A percentile compares a stretch with the other conserved stretches of the same genome.
These are phyloP conservation scores for Pomacea maculata DNA, from an alignment of 1,140 invertebrate species.

Conservation along the genomic window DNA sequence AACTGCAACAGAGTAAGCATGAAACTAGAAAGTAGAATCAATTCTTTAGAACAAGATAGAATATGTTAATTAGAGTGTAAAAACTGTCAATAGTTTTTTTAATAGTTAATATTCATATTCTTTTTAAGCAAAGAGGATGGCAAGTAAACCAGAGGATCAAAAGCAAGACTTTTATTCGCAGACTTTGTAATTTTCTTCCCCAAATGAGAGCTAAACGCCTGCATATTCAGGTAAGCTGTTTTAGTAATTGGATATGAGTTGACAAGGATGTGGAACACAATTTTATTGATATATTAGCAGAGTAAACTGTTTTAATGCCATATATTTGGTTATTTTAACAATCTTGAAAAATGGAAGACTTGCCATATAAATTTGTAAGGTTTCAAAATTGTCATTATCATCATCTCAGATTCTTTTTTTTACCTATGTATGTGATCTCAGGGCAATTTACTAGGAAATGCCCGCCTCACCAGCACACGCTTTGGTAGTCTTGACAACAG, in stretches of 20 bases:
- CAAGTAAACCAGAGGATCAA: conserved; percentile 7
- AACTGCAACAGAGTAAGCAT: not conserved
- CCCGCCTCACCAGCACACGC: conserved; percentile 15
- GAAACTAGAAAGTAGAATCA: too few species aligned
- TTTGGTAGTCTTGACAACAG: conserved; percentile 22
- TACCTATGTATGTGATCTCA: not conserved
- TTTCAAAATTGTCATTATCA: too few species aligned
- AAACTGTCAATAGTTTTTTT: not conserved
- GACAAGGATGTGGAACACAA: too few species aligned
- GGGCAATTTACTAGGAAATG: conserved; percentile 16
- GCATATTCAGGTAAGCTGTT: conserved; percentile 12
- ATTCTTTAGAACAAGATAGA: too few species aligned
- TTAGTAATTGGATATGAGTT: not conserved
- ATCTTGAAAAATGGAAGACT: too few species aligned
- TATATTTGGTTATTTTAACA: too few species aligned
- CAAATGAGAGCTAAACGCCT: conserved; percentile 6
- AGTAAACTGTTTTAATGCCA: too few species aligned
- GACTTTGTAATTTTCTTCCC: conserved; percentile 12
- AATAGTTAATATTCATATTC: not conserved
- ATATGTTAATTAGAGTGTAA: not conserved
- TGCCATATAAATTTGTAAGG: too few species aligned
- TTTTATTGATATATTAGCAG: too few species aligned
- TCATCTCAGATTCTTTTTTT: too few species aligned
- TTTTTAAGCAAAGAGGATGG: conserved; percentile 19
- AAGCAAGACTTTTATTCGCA: conserved; percentile 15